These are phyloP conservation scores for Platypus cylindrus DNA, from an alignment of 2,888 invertebrate genomes.

Conservation along the genomic window DNA sequence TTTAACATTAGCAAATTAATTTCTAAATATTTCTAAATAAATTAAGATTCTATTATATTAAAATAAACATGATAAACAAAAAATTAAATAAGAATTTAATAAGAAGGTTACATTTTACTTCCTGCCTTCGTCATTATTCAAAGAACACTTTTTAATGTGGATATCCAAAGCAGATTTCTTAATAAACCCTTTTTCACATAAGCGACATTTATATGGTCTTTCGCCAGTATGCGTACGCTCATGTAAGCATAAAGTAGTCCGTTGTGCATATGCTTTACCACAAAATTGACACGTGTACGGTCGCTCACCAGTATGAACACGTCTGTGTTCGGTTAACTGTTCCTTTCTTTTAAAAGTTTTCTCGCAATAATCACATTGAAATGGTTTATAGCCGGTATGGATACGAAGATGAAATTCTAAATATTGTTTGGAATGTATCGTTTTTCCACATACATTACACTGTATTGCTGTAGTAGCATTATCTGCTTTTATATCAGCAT, in stretches of 20 bases:
- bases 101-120: too few relatives aligned
- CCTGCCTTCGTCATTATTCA: too few relatives aligned
- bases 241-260: slow-evolving; percentile 45
- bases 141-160: slow-evolving; percentile 31
- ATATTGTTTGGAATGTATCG: slow-evolving; percentile 38
- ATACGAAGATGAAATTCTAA: slow-evolving; percentile 29
- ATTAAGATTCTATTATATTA: too few relatives aligned
- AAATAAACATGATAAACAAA: too few relatives aligned
- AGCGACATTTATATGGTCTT: slow-evolving; percentile 24
- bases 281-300: slow-evolving; percentile 36
- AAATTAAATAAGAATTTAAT: too few relatives aligned
- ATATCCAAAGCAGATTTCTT: slow-evolving; percentile 14
- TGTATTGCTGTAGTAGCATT: too few relatives aligned
- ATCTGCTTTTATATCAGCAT: slow-evolving; percentile 36
- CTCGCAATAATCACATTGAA: slow-evolving; percentile 25
- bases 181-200: slow-evolving; percentile 8
- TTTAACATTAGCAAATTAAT: too few relatives aligned
- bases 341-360: slow-evolving; percentile 26
- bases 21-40: too few relatives aligned
- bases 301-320: slow-evolving; percentile 31
- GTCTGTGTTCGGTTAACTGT: slow-evolving; percentile 33
- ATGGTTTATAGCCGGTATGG: slow-evolving; percentile 30
- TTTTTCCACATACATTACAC: slow-evolving; percentile 30
- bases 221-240: slow-evolving; percentile 47
- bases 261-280: slow-evolving; percentile 32